These are phyloP conservation scores for Pseudomugil tenellus DNA, from an alignment of 2,797 vertebrate genomes.

Conservation along the genomic window DNA sequence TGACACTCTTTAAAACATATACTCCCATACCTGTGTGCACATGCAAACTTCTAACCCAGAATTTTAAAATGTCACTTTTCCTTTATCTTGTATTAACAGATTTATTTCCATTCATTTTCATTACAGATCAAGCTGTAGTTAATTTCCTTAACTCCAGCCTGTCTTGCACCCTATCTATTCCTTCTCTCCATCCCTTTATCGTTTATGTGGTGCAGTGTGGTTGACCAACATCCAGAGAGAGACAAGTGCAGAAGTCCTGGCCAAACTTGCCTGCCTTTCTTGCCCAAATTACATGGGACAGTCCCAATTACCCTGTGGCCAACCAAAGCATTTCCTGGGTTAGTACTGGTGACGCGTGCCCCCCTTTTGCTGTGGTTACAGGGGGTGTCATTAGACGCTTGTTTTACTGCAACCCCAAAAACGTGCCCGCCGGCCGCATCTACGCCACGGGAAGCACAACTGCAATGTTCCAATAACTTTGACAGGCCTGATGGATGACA, in stretches of 20 bases:
- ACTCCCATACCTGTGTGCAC: conserved; percentile 22
- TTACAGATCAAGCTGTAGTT: conserved; percentile 1
- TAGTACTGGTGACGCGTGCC: conserved; percentile 79
- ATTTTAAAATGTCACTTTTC: conserved; percentile 44
- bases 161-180: conserved; percentile 44
- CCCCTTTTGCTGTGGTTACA: conserved; percentile 81
- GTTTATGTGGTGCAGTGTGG: conserved; percentile 67
- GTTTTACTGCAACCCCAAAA: conserved; percentile 84
- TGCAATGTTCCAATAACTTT: conserved; percentile 73
- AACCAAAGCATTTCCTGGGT: conserved; percentile 88
- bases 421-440: conserved; percentile 81
- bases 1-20: conserved; percentile 52
- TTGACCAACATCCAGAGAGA: conserved; percentile 83
- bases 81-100: conserved; percentile 42
- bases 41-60: conserved; percentile 35
- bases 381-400: conserved; percentile 84
- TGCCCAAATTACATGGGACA: conserved; percentile 87
- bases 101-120: conserved; percentile 46
- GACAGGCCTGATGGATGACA: conserved; percentile 66
- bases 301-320: conserved; percentile 88
- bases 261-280: conserved; percentile 78
- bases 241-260: conserved; percentile 82
- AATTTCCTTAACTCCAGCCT: conserved; percentile 39
- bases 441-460: conserved; percentile 72
- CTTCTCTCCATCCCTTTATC: conserved; percentile 48